Evolutionary conservation across 2,797 vertebrate genomes (phyloP), one percentile per base, ranked within the genome.

Genomic region (Paedocypris micromegethes): DNA sequence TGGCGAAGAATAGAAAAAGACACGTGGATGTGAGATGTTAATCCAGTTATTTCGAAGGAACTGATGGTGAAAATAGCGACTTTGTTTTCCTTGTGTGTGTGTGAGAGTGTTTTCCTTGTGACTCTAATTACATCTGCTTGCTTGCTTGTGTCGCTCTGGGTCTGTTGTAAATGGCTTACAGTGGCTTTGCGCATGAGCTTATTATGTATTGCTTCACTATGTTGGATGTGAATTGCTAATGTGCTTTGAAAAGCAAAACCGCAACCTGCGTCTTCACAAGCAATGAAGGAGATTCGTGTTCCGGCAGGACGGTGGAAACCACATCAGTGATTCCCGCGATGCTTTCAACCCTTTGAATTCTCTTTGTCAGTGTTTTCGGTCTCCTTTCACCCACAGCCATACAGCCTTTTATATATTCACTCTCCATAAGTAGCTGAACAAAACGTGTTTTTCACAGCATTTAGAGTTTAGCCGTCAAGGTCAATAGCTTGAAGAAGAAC

Each of bases 141-240:
- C 62, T 58, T 64, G 48, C n/a, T 45, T 58, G 64, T 61, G 7
- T 39, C 66, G 61, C 54, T 70, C 46, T 64, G 61, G 60, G 47
- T 63, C 9, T 8, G 55, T 62, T 54, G 8, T 41, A 70, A 63
- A 70, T 50, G 46, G 41, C 37, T 67, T 66, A 49, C 64, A 23
- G 23, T 43, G 51, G 44, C 67, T 62, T 70, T 43, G 5, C 64
- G 68, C 68, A 70, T 70, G 68, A 38, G 46, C 60, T 70, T 63
- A 40, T 70, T 57, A 64, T 54, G 45, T n/a, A 47, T 47, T 56
- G 8, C 57, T 50, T n/a, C 6, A 51, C 43, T 57, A 58, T 54
- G 6, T 55, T 54, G 38, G 5, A 68, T 68, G 66, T 51, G 55
- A 61, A 47, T 42, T 2, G 44, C 63, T 64, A 46, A 45, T 70